phyloP scores from a whole-genome alignment of 1,140 invertebrate species.

The Pteromalus puparum region DNA sequence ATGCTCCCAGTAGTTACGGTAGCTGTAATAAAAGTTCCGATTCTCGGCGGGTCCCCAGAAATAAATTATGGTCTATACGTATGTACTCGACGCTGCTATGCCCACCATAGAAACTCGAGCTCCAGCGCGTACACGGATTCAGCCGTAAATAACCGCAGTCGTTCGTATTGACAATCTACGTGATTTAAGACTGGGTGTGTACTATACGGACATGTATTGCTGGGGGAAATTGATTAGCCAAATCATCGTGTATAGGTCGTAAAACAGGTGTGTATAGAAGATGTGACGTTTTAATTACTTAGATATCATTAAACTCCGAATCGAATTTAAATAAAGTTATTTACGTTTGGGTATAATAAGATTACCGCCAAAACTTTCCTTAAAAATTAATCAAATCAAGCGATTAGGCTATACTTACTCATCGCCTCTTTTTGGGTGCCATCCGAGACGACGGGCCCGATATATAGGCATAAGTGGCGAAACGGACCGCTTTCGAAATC shows the following conservation, averaged over 20 bases:
- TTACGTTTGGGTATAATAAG: too few relatives aligned
- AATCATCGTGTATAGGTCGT: background rate
- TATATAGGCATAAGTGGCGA: too few relatives aligned
- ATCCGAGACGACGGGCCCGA: too few relatives aligned
- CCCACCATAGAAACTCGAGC: too few relatives aligned
- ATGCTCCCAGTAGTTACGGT: background rate
- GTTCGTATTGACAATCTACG: background rate
- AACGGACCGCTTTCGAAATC: too few relatives aligned
- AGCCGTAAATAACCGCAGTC: background rate
- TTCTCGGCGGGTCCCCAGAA: background rate
- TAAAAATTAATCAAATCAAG: too few relatives aligned
- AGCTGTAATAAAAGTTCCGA: background rate
- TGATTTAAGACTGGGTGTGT: constrained; percentile 3
- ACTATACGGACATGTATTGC: background rate
- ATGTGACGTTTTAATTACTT: background rate
- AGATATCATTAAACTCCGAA: too few relatives aligned
- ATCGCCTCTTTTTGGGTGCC: too few relatives aligned
- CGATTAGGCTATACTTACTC: too few relatives aligned
- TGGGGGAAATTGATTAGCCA: background rate
- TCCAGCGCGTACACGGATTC: background rate
- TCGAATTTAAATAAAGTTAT: background rate
- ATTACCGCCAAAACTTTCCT: too few relatives aligned
- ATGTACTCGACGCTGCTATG: background rate
- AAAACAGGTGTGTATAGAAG: background rate
- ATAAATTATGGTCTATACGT: background rate